Base-by-base conservation (phyloP, 23 tunicate species). In the Ascidia mentula region DNA sequence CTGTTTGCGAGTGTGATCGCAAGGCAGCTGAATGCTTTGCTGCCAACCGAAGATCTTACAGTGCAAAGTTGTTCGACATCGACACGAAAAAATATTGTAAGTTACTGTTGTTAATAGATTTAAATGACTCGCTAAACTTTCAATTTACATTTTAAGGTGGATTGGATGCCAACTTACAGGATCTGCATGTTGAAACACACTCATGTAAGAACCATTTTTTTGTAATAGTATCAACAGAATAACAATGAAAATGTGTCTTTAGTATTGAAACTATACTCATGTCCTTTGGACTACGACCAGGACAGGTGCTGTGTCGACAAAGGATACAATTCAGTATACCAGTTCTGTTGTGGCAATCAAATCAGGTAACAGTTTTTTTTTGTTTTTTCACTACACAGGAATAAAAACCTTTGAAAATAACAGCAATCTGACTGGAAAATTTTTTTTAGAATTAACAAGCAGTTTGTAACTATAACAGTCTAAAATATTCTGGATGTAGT, bases 1-100 rank as follows among this genome's bases (percentile, higher is more conserved):
- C 84, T 17, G 15, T 87, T 22, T 93, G 98, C 71, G 93, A 93
- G 61, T 93, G 98, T 53, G 98, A 93, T 75, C 60, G 88, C 22
- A 30, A 36, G n/a, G 98, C 93, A 37, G 78, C 89, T 18, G 93
- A 88, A 88, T 93, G 98, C 40, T 93, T 93, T 76, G 69, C 88
- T 8, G 34, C 42, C 20, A 74, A 42, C 3, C 72, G 98, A 40
- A 76, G 82, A 46, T 42, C 98, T 0, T 88, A 93, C 89, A 75
- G 32, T 31, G 18, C 45, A 46, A 46, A 69, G 3, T 76, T 93
- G 22, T 88, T 0, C 37, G 80, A 93, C 40, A 82, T 93, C 12
- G 61, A 92, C 72, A 76, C 91, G 2, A 77, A 37, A 12, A 86
- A 86, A 81, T 91, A 91, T 77, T 91, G 97, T 86, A 77, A 76